These are phyloP conservation scores for Pristionchus pacificus DNA, from an alignment of 1,140 invertebrate species.

Conservation along the genomic window DNA sequence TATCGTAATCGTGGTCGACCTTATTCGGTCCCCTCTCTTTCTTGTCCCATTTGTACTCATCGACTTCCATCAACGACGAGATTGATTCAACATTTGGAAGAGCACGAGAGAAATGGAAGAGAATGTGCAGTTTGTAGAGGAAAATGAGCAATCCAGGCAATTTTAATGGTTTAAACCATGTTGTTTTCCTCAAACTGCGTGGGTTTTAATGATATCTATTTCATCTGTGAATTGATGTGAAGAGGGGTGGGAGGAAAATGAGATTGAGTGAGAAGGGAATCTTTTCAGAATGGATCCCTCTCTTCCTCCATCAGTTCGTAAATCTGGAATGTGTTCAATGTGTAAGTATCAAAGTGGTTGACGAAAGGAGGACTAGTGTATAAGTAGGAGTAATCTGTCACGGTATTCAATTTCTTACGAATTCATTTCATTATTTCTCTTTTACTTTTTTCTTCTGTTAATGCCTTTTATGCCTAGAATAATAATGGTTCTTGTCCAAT, in stretches of 20 bases:
- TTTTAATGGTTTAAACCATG: background rate
- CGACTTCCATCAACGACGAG: background rate
- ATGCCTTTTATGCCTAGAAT: no score
- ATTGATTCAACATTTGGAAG: background rate
- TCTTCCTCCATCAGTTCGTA: background rate
- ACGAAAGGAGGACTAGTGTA: no score
- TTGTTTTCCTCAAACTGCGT: no score
- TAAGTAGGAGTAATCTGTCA: background rate
- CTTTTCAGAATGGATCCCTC: background rate
- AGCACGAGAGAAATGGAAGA: background rate
- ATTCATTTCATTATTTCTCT: background rate
- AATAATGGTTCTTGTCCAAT: no score
- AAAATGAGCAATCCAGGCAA: background rate
- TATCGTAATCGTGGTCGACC: background rate
- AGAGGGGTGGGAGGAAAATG: background rate
- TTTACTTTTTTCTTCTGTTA: background rate
- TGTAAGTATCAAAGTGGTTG: no score
- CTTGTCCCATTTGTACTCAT: background rate
- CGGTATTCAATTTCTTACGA: background rate
- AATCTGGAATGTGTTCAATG: no score
- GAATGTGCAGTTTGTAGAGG: background rate
- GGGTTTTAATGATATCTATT: background rate
- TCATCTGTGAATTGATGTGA: background rate
- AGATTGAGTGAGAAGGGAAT: background rate
- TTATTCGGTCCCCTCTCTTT: background rate